A percentile compares a stretch with the other conserved stretches of the same genome.
Evolutionary conservation across 2,113 vertebrate species (phyloP).

Genomic region (Pongo abelii): DNA sequence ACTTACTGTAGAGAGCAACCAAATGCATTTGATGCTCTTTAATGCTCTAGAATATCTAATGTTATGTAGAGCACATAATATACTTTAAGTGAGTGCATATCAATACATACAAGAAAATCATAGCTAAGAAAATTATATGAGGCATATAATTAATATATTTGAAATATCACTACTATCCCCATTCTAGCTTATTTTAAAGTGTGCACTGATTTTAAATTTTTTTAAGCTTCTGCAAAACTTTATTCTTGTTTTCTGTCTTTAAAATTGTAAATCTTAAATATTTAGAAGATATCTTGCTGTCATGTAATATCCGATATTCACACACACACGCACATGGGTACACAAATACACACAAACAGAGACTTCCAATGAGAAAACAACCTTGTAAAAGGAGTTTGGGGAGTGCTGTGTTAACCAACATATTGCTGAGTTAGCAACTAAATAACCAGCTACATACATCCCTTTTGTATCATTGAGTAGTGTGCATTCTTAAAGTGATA

Average conservation of each 20-base stretch:
- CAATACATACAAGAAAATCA: background rate
- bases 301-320: background rate
- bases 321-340: background rate
- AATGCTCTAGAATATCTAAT: background rate
- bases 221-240: conserved; percentile 78
- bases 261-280: conserved; percentile 77
- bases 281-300: conserved; percentile 70
- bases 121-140: background rate
- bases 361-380: conserved; percentile 28
- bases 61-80: background rate
- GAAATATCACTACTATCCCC: background rate
- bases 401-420: background rate
- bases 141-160: background rate
- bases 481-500: conserved; percentile 74
- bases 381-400: background rate
- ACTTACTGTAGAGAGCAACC: background rate
- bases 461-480: conserved; percentile 59
- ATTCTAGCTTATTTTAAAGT: background rate
- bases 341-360: background rate
- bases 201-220: background rate
- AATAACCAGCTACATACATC: background rate
- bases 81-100: background rate
- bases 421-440: conserved; percentile 60
- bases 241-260: conserved; percentile 69
- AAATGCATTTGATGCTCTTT: background rate